A percentile compares a stretch with the other conserved stretches of the same genome.
These are phyloP conservation scores for Thereva nobilitata DNA, from an alignment of 2,888 invertebrate species.

Conservation along the genomic window DNA sequence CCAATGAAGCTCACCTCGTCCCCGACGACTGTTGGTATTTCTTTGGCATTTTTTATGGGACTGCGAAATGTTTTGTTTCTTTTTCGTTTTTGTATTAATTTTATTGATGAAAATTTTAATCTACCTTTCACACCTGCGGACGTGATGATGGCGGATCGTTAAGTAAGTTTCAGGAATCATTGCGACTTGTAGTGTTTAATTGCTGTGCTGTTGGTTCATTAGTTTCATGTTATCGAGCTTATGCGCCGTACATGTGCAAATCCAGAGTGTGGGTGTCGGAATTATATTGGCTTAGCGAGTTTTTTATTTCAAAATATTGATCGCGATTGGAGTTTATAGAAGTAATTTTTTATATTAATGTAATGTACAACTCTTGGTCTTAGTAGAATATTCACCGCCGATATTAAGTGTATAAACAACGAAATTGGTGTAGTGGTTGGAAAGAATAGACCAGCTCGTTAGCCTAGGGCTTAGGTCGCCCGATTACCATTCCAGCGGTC, in stretches of 20 bases:
- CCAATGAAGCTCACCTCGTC: not conserved
- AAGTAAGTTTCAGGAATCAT: no score
- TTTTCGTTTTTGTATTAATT: conserved; percentile 1
- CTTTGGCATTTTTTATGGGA: not conserved
- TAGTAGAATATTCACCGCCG: no score
- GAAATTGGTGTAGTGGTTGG: no score
- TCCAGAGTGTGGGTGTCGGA: conserved; percentile 1
- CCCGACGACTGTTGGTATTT: not conserved
- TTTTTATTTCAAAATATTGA: no score
- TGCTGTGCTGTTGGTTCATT: conserved; percentile 20
- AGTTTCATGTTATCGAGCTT: conserved; percentile 8
- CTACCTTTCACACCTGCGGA: not conserved
- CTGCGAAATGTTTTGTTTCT: not conserved
- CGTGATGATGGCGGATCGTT: not conserved
- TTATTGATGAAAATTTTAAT: conserved; percentile 7
- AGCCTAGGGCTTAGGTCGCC: no score
- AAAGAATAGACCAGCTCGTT: no score
- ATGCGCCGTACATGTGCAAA: conserved; percentile 8
- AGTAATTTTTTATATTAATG: no score
- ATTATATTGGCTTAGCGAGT: no score
- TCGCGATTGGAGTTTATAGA: no score
- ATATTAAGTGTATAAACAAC: no score
- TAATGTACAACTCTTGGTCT: no score
- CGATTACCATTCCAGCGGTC: no score
- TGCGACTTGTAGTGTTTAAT: conserved; percentile 8